Base-by-base conservation (phyloP, 2,888 invertebrate species). In the Deilephila elpenor region DNA sequence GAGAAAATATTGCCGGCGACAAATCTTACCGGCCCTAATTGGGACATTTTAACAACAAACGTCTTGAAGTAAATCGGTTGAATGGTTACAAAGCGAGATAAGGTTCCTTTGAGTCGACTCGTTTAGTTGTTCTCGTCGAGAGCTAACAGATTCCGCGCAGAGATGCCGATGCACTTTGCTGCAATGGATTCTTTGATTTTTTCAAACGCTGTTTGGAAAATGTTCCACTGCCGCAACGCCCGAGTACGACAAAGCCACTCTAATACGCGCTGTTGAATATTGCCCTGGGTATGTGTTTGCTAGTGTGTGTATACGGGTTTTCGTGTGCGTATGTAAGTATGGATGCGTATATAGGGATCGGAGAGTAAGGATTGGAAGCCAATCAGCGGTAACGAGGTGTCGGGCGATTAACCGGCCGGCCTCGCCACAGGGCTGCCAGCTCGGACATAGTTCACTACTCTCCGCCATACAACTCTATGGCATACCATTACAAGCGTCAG, bases 311-410 rank as follows among this genome's bases (percentile, higher is more conserved):
- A 29, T 60, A 14, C 25, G 25, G 8, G 29, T 60, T 17, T 61
- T 17, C 34, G 61, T 59, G 59, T 59, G 20, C 8, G 59, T 59
- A 11, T 62, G 34, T 62, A 8, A 14, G 37, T 64, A 44, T 5
- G 5, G 5, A 20, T 44, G n/a, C 8, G 34, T 62, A 1, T 19
- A 3, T 5, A 64, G 64, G n/a, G 70, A 64, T 44, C 70, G 73
- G 53, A 37, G 74, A 71, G 73, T 64, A 75, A 74, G 72, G 76
- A 76, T 75, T 71, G 76, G 71, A 72, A 78, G 78, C 79, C 79
- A 79, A 81, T 82, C 82, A 81, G 74, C 72, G 75, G 74, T 79
- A 79, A 83, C 83, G 79, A 82, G 74, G 76, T 78, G 79, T 77
- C 78, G 75, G 78, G 71, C 80, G 77, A 80, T 78, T 78, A 80